Evolutionary conservation across 2,797 vertebrate species (phyloP), one percentile per base, ranked within the genome.

Genomic region (Petrocephalus schoutedeni): DNA sequence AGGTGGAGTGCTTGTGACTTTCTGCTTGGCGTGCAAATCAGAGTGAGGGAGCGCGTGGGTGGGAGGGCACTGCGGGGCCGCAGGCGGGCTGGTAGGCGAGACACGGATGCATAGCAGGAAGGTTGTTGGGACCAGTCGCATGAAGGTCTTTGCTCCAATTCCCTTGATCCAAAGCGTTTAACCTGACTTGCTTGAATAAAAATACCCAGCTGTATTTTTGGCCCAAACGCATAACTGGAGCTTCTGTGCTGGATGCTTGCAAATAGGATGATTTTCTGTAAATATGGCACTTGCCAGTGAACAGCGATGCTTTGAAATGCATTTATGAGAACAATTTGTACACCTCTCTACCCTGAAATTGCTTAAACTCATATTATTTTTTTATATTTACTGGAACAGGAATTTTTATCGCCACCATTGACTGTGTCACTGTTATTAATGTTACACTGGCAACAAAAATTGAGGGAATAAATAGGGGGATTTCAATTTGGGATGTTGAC

Each of bases 1-100:
- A 95, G 97, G 98, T 98, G 89, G 91, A 88, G 77, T 67, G 21
- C 53, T 53, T 4, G 36, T 45, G 74, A 80, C 16, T 84, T 21
- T 84, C n/a, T 28, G 23, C 23, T 49, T 53, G 82, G 53, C 45
- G 21, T 84, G 49, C 45, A 49, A 80, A 80, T 80, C 74, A 80
- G 36, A 36, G 67, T 36, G 67, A 16, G 12, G 14, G 64, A 71
- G 28, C 4, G 12, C 4, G 67, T 41, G 32, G 2, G 12, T 0
- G 5, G 64, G 64, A 16, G 28, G 67, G 2, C 28, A 7, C 28
- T 14, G 1, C 74, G n/a, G 32, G 19, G 36, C 41, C 10, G 32
- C 74, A 21, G 41, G 59, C 0, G 41, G 19, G 28, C 12, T 36
- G 67, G 74, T 21, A 16, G 19, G 32, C 3, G 6, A 49, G 41